A percentile compares a stretch with the other conserved stretches of the same genome.
Conservation (phyloP, 2,797 vertebrate species). For the Loriculus beryllinus region DNA sequence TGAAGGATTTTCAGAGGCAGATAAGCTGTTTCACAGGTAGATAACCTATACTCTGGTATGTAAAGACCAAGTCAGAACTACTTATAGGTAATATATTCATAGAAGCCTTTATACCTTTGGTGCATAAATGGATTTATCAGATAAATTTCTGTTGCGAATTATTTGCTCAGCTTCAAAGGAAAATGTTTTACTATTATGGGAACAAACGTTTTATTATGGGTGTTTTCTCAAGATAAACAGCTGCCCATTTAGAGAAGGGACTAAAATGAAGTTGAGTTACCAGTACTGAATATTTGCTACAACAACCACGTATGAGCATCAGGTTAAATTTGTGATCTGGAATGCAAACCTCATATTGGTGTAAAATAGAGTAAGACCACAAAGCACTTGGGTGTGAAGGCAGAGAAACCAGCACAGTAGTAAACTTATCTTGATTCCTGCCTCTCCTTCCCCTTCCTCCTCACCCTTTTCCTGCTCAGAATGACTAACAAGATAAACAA, state of each 20-base stretch:
- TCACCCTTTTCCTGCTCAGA: not conserved
- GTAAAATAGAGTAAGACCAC: not conserved
- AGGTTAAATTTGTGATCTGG: not conserved
- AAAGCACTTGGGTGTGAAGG: not conserved
- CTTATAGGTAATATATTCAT: not conserved
- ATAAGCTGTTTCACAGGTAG: not conserved
- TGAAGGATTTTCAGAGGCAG: not conserved
- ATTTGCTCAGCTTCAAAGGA: not conserved
- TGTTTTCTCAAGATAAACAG: not conserved
- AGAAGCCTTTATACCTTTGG: not conserved
- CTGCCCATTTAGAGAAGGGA: not conserved
- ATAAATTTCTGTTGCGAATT: not conserved
- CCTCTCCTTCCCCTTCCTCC: accelerated
- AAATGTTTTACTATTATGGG: not conserved
- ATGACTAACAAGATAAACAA: not conserved
- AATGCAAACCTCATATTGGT: not conserved
- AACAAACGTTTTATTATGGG: not conserved
- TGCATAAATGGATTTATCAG: not conserved
- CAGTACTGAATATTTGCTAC: not conserved
- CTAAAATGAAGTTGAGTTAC: not conserved
- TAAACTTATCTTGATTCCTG: not conserved
- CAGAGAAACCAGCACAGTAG: not conserved
- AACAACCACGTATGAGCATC: not conserved
- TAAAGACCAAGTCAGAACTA: not conserved
- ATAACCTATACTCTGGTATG: not conserved